Evolutionary conservation across 2,113 vertebrate species (phyloP).

Genomic region (Sorex araneus): DNA sequence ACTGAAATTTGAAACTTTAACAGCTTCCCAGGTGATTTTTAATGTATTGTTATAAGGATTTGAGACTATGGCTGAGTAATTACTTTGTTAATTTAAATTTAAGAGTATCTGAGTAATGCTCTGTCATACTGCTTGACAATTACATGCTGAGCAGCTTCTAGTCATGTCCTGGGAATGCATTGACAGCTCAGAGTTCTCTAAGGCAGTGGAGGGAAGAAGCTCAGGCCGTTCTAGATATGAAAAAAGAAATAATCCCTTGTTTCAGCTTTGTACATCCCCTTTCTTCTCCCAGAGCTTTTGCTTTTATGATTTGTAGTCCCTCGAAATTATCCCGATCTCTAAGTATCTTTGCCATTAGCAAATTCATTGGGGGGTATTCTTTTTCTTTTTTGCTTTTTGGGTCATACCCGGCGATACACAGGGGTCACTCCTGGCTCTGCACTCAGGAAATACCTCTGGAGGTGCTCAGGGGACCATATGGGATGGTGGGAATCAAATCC

Average conservation of each 20-base stretch:
- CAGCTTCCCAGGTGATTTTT: background rate
- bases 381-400: too few relatives aligned
- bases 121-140: background rate
- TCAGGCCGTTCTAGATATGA: background rate
- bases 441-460: too few relatives aligned
- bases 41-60: too few relatives aligned
- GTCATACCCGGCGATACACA: too few relatives aligned
- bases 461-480: too few relatives aligned
- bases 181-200: background rate
- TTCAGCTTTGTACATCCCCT: background rate
- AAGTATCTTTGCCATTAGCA: background rate
- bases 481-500: too few relatives aligned
- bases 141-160: background rate
- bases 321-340: background rate
- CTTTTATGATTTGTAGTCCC: background rate
- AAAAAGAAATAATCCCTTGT: background rate
- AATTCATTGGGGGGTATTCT: background rate
- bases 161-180: background rate
- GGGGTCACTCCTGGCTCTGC: too few relatives aligned
- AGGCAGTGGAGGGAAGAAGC: background rate
- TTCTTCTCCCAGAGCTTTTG: background rate
- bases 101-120: background rate
- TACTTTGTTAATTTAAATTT: background rate
- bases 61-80: background rate
- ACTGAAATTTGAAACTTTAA: background rate